Conservation (phyloP, 1,140 invertebrate genomes). For the Asobara japonica region DNA sequence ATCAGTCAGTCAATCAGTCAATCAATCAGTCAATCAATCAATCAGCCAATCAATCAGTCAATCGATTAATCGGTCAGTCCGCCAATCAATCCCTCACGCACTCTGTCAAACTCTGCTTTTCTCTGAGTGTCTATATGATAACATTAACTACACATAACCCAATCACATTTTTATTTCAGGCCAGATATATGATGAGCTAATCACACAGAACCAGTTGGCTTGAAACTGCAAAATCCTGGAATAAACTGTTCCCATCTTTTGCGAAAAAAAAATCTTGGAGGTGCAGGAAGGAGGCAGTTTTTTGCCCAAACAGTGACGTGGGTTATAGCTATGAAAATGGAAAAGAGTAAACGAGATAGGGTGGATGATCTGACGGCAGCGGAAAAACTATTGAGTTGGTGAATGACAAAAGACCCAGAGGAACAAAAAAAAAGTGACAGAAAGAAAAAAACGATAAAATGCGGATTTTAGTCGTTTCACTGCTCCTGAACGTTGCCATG, state of each 20-base stretch:
- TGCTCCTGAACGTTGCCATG: constrained; percentile 50
- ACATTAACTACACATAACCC: neutral
- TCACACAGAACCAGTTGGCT: neutral
- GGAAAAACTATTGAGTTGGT: constrained; percentile 12
- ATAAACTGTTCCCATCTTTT: neutral
- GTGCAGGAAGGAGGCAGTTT: neutral
- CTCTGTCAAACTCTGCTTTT: no score
- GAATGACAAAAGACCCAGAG: constrained; percentile 14
- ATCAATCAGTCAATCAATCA: no score
- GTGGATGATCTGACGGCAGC: constrained; percentile 6
- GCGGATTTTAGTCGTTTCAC: constrained; percentile 42
- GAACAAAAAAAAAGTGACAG: constrained; percentile 4
- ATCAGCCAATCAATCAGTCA: no score
- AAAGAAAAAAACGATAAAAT: constrained; percentile 22
- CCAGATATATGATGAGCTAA: neutral
- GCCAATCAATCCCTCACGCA: no score
- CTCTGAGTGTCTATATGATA: no score
- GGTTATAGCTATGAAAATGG: neutral
- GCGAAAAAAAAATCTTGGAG: neutral
- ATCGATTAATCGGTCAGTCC: no score
- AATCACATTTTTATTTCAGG: neutral
- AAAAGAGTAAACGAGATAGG: constrained; percentile 13
- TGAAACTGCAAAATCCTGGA: neutral
- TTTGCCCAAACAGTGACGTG: neutral
- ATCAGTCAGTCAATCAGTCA: no score